These are phyloP conservation scores for Plebejus melissa DNA, from an alignment of 2,888 invertebrate genomes.

Conservation along the genomic window DNA sequence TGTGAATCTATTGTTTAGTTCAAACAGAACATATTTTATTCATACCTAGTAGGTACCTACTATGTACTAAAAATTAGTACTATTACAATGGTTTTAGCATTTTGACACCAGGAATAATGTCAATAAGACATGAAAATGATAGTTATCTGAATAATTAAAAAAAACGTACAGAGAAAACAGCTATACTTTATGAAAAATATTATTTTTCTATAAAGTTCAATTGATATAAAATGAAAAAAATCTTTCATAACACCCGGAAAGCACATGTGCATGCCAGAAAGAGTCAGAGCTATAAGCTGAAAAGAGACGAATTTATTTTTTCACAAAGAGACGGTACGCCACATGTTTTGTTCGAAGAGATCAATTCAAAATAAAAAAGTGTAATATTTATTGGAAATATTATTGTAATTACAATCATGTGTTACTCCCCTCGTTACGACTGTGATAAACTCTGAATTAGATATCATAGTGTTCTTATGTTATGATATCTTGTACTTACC, in stretches of 20 bases:
- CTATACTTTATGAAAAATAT: background rate
- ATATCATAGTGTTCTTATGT: background rate
- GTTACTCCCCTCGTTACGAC: background rate
- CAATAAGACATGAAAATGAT: background rate
- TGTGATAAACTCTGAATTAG: background rate
- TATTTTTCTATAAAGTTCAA: slow-evolving; percentile 32
- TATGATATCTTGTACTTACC: too few relatives aligned
- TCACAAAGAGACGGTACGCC: slow-evolving; percentile 10
- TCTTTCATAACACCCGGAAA: slow-evolving; percentile 61
- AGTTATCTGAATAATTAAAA: background rate
- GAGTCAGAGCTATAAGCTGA: slow-evolving; percentile 46
- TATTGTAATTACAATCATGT: background rate
- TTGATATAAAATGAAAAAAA: slow-evolving; percentile 56
- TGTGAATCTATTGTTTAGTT: slow-evolving; percentile 16
- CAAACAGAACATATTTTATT: background rate
- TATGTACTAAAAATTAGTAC: too few relatives aligned
- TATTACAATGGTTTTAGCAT: too few relatives aligned
- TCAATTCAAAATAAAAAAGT: slow-evolving; percentile 20
- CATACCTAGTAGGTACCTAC: background rate
- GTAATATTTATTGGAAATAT: slow-evolving; percentile 18
- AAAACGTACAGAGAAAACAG: background rate
- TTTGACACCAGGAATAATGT: too few relatives aligned
- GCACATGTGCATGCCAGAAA: slow-evolving; percentile 56
- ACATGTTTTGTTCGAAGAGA: slow-evolving; percentile 22
- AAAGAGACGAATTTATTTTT: slow-evolving; percentile 40